A percentile compares a stretch with the other conserved stretches of the same genome.
Conservation (phyloP, 2,888 invertebrate species). For the Bruchidius siliquastri region DNA sequence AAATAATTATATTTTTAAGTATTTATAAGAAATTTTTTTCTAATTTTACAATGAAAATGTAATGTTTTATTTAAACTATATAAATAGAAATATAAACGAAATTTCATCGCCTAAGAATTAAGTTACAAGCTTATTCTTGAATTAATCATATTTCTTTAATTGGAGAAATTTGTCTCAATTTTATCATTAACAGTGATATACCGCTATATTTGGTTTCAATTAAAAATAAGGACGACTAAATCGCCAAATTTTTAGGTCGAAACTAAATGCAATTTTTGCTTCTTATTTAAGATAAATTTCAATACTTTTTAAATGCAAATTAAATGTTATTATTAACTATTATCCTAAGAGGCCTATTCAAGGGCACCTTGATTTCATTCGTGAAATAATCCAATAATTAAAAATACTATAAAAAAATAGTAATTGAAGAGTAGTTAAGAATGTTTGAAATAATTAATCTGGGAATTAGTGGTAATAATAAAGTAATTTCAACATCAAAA, state of each 20-base stretch:
- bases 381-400: slow-evolving; percentile 52
- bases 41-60: slow-evolving; percentile 64
- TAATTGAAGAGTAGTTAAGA: slow-evolving; percentile 31
- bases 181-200: slow-evolving; percentile 15
- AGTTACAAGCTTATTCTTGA: slow-evolving; percentile 59
- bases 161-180: slow-evolving; percentile 21
- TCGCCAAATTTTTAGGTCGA: slow-evolving; percentile 49
- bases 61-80: slow-evolving; percentile 63
- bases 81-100: slow-evolving; percentile 55
- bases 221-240: slow-evolving; percentile 48
- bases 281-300: slow-evolving; percentile 45
- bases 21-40: slow-evolving; percentile 41
- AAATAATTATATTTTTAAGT: slow-evolving; percentile 33
- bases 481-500: slow-evolving; percentile 68
- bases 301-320: slow-evolving; percentile 50
- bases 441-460: slow-evolving; percentile 40
- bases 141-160: slow-evolving; percentile 55
- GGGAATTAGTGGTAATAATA: slow-evolving; percentile 57
- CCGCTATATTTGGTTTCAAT: slow-evolving; percentile 39
- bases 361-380: slow-evolving; percentile 60
- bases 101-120: slow-evolving; percentile 49
- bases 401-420: slow-evolving; percentile 47
- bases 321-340: slow-evolving; percentile 50
- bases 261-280: slow-evolving; percentile 52
- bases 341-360: slow-evolving; percentile 49